Conservation (phyloP, 1,140 invertebrate species). For the Himalopsyche phryganea region DNA sequence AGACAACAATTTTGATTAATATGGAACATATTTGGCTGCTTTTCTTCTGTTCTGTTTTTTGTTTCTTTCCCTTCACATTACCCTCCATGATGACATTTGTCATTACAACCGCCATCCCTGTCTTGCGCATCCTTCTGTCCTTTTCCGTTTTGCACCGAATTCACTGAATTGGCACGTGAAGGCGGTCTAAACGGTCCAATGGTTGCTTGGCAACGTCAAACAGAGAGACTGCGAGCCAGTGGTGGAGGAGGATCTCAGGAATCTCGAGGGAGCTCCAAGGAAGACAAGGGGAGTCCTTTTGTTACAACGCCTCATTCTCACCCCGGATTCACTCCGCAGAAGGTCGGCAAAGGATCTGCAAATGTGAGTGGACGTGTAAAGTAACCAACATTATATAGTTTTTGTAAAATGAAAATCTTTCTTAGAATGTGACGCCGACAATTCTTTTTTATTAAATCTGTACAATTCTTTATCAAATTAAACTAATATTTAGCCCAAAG, state of each 20-base stretch:
- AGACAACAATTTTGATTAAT: neutral
- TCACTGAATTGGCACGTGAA: conserved; percentile 40
- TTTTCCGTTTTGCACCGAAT: conserved; percentile 3
- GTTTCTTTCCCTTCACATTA: conserved; percentile 37
- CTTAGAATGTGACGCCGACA: too few species aligned
- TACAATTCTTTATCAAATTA: too few species aligned
- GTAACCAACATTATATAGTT: neutral
- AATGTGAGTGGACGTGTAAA: conserved; percentile 45
- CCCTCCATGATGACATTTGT: neutral
- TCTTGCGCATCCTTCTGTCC: neutral
- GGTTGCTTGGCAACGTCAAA: conserved; percentile 48
- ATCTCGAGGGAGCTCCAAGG: conserved; percentile 50
- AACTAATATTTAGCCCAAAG: too few species aligned
- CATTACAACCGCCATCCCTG: neutral
- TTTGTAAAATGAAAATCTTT: too few species aligned
- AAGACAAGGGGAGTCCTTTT: conserved; percentile 76
- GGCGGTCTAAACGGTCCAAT: conserved; percentile 53
- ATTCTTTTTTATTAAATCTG: too few species aligned
- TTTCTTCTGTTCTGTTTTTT: conserved; percentile 40
- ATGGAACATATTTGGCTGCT: conserved; percentile 19
- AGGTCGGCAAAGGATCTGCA: conserved; percentile 80
- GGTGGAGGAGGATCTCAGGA: conserved; percentile 40
- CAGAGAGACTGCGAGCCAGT: conserved; percentile 41
- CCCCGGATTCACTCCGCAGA: conserved; percentile 89
- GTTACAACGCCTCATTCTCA: conserved; percentile 85